Base-by-base conservation (phyloP, 2,797 vertebrate genomes). In the Furcifer pardalis region DNA sequence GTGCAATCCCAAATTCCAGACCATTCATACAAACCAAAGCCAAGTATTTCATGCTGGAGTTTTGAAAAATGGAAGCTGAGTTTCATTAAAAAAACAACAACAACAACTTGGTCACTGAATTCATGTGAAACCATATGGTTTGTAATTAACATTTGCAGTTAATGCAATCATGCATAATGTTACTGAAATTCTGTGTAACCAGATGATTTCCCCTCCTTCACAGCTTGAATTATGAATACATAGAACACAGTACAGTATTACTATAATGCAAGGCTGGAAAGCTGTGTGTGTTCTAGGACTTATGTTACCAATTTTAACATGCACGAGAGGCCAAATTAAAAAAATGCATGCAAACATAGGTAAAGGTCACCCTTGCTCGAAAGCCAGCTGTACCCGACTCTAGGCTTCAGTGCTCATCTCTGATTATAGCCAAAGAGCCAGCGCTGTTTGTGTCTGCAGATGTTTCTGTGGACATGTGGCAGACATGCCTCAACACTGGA, bases 1-100 rank as follows among this genome's bases (percentile, higher is more conserved):
- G 32, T 30, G 65, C 78, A 82, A 78, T 79, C 86, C 52, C 75
- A 79, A 88, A 89, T 86, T 88, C 87, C 82, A 87, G 27, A 83
- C 75, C 40, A 78, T 77, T 71, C 27, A 71, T n/a, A 21, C 32
- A 75, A 37, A 77, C 63, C 56, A 81, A 72, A 82, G 71, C 40
- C 65, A 81, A 62, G 63, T 49, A 81, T 72, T 77, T 49, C 42
- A 21, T 30, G 23, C 27, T 46, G 27, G n/a, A 84, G 46, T 49
- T 75, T 25, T 83, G 60, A 79, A 87, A 69, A 72, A 27, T 63
- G 76, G 72, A 63, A 77, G 27, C 32, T 49, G 21, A 9, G 49
- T 46, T 71, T 80, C n/a, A n/a, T n/a, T n/a, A n/a, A n/a, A n/a
- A n/a, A n/a, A n/a, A 56, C 17, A 56, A 56, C 5, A 56, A 56